phyloP scores from a whole-genome alignment of 2,113 vertebrate genomes.

The Calidris pugnax region DNA sequence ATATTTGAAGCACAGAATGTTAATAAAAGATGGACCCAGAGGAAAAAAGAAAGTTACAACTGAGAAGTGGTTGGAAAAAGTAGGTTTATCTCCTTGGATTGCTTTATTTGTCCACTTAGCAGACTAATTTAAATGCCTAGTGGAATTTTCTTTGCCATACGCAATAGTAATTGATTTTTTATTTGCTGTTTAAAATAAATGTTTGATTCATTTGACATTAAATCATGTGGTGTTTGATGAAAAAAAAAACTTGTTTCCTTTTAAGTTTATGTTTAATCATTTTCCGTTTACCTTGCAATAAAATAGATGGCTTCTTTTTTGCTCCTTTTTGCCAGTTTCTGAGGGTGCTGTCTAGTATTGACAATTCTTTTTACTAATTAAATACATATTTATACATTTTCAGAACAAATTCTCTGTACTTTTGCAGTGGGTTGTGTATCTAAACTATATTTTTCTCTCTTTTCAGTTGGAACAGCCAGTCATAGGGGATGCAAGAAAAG shows the following conservation, averaged over 20 bases:
- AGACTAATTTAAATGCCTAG: background rate
- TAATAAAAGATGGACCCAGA: background rate
- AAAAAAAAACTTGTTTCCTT: background rate
- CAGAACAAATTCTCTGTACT: conserved; percentile 7
- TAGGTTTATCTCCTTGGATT: background rate
- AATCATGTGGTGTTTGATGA: background rate
- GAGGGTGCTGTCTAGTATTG: background rate
- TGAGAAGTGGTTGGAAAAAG: background rate
- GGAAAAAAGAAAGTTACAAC: background rate
- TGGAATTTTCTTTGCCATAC: background rate
- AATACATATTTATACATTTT: background rate
- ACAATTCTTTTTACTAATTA: background rate
- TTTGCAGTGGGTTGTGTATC: background rate
- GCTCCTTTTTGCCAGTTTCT: background rate
- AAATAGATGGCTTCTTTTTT: conserved; percentile 32
- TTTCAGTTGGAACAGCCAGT: background rate
- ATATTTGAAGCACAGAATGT: background rate
- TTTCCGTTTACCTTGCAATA: conserved; percentile 18
- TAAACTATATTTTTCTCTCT: conserved; percentile 5
- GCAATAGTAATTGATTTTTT: background rate
- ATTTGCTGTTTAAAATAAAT: conserved; percentile 56
- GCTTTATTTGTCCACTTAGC: background rate
- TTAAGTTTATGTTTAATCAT: conserved; percentile 5
- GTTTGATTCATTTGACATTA: background rate
- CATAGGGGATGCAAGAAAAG: background rate